Base-by-base conservation (phyloP, 2,113 vertebrate species). In the Xyliphius kryptos region DNA sequence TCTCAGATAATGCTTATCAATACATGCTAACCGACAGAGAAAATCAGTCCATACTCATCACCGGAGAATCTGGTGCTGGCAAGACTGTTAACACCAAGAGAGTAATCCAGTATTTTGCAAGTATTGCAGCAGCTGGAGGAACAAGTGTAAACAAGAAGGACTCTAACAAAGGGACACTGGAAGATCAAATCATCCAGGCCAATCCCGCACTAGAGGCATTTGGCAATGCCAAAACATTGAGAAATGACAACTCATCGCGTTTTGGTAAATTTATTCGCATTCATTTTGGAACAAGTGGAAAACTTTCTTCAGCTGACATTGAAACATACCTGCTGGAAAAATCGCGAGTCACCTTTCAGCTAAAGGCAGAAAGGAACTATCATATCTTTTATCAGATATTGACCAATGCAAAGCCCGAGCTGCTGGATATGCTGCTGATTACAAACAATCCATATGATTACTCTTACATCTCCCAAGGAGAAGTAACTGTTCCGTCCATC, bases 301-400 rank as follows among this genome's bases (percentile, higher is more conserved):
- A 97, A 72, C 80, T 96, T 61, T 86, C 92, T 0, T 97, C 93
- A 0, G 92, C 91, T 0, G 93, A 94, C 73, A 88, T 94, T 0
- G 93, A 97, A 82, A 97, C 93, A 3, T 96, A 97, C 68, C 86
- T 97, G 63, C 82, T 97, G 68, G 94, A 97, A 64, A 74, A 74
- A 63, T 74, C 73, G 13, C 56, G 73, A 7, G 73, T 74, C 47
- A 94, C 93, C 75, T 97, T 91, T 75, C 94, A 97, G 85, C 89
- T 96, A 5, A 95, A 95, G 73, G 74, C 94, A 6, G 94, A 97
- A 74, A 87, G 94, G 52, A 88, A 94, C 69, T 97, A 97, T 70
- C 94, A 97, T 70, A 94, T 97, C 77, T 97, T 91, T 80, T 97
- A 93, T 73, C 94, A 97, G 87, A 97, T 97, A 66, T 80, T 97